These are phyloP conservation scores for Butorides virescens DNA, from an alignment of 2,113 vertebrate genomes.

Conservation along the genomic window DNA sequence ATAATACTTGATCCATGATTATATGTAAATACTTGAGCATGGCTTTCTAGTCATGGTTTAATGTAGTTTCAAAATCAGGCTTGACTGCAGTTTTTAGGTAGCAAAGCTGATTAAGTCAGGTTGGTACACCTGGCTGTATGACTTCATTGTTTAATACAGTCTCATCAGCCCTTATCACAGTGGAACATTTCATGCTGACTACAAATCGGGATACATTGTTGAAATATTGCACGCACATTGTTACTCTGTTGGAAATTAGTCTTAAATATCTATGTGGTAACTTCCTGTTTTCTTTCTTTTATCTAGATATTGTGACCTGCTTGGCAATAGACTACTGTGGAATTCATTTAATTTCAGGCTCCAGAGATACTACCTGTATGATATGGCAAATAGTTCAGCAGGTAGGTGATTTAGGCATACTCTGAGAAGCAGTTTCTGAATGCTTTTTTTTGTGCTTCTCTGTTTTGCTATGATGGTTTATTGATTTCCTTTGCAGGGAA, in stretches of 20 bases:
- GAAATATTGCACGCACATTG: background rate
- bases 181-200: background rate
- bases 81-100: background rate
- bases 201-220: background rate
- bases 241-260: background rate
- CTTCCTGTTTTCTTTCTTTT: background rate
- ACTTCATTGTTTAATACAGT: background rate
- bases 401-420: constrained; percentile 68
- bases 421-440: background rate
- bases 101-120: background rate
- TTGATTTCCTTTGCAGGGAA: background rate
- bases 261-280: background rate
- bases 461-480: background rate
- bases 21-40: background rate
- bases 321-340: constrained; percentile 93
- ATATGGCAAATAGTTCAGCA: constrained; percentile 96
- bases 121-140: background rate
- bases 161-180: background rate
- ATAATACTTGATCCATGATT: background rate
- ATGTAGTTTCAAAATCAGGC: background rate
- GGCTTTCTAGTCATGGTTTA: background rate
- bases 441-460: background rate
- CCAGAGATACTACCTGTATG: constrained; percentile 96
- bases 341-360: constrained; percentile 96
- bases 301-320: constrained; percentile 92